Base-by-base conservation (phyloP, 2,797 vertebrate genomes). In the Tapera naevia region DNA sequence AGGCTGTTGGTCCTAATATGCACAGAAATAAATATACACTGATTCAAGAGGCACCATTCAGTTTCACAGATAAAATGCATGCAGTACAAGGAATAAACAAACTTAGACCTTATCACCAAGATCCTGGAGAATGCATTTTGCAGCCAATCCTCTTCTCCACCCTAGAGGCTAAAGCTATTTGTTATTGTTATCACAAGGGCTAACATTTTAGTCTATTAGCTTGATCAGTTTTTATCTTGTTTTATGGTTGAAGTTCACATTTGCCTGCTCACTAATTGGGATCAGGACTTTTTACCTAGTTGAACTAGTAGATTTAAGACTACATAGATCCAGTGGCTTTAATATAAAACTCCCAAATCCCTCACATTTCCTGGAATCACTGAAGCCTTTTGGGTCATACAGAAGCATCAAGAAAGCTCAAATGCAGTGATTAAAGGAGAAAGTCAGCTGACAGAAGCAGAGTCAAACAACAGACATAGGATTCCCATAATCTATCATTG, bases 11-110 rank as follows among this genome's bases (percentile, higher is more conserved):
- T 97, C 95, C 94, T 94, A 97, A 97, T 90, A 96, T 5, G 72
- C 89, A 86, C 70, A 91, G 80, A 96, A 93, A 96, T 95, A 96
- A 96, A 94, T 30, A 86, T 8, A 92, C 94, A 96, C 86, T 33
- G 88, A 86, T 90, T 97, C 94, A 97, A 88, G 89, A 94, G 93
- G 94, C 92, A 96, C 90, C 89, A 95, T 70, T 93, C 96, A 97
- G 92, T 97, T 96, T 95, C 67, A 95, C 91, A 95, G 94, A 85
- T 93, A 79, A 86, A 96, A 95, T 41, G 94, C 95, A 95, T 97
- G 94, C 84, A 91, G 86, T 80, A 93, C 91, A 86, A 94, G 50
- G 78, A 96, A 73, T 15, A 91, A 89, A 96, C 53, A 60, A 93
- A 83, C 57, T 86, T 4, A 88, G 64, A 48, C 51, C 69, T 87